These are phyloP conservation scores for Chaenocephalus aceratus DNA, from an alignment of 2,113 vertebrate genomes.

Conservation along the genomic window DNA sequence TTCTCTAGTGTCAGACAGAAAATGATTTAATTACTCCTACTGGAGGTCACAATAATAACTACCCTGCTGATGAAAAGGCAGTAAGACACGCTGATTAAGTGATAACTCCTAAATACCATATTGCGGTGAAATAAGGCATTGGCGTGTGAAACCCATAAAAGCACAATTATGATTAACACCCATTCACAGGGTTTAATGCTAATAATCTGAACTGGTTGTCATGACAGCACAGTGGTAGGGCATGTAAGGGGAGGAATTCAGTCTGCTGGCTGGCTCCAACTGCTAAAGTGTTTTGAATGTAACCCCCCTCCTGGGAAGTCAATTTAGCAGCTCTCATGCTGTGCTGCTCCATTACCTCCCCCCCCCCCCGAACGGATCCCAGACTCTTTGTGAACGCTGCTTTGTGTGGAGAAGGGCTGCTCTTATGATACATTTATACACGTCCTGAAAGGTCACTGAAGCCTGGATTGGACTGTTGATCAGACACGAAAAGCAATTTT, in stretches of 20 bases:
- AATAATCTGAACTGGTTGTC: conserved; percentile 53
- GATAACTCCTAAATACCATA: conserved; percentile 2
- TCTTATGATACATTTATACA: conserved; percentile 21
- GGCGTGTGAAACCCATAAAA: neutral
- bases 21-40: neutral
- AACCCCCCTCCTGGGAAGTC: conserved; percentile 33
- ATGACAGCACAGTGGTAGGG: conserved; percentile 53
- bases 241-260: conserved; percentile 8
- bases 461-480: neutral
- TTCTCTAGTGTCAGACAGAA: neutral
- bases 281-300: conserved; percentile 48
- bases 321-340: conserved; percentile 45
- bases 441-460: no score
- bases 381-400: conserved; percentile 1
- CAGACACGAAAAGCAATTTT: neutral
- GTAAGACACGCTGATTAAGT: neutral
- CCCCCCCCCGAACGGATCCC: conserved; percentile 23
- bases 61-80: neutral
- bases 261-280: conserved; percentile 21
- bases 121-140: conserved; percentile 22
- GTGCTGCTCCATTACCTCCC: conserved; percentile 44
- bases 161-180: conserved; percentile 22
- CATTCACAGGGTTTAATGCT: conserved; percentile 14
- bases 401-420: neutral
- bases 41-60: conserved; percentile 2